phyloP scores from a whole-genome alignment of 1,140 invertebrate species.

The Drosophila dunni region DNA sequence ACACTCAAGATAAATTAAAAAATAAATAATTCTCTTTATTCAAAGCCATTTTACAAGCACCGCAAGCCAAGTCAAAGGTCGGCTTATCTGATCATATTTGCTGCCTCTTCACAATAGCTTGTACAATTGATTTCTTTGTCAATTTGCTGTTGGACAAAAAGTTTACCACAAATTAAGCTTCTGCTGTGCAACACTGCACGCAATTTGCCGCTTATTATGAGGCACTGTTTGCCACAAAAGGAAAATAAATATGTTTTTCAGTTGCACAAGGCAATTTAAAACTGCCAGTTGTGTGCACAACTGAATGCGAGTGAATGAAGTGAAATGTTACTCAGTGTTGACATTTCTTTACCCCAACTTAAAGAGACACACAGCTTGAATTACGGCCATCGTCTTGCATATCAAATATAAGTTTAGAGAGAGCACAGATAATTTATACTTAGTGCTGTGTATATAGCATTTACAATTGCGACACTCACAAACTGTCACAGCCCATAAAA shows the following conservation, averaged over 20 bases:
- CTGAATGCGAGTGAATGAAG: neutral
- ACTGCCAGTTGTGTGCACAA: neutral
- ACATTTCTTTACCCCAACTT: too few relatives aligned
- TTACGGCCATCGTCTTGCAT: neutral
- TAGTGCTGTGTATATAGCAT: neutral
- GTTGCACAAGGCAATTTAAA: constrained; percentile 10
- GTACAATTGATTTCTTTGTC: constrained; percentile 31
- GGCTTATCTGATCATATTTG: constrained; percentile 32
- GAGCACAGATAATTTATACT: neutral
- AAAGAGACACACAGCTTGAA: neutral
- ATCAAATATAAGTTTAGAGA: constrained; percentile 1
- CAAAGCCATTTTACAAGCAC: too few relatives aligned
- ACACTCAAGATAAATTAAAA: neutral
- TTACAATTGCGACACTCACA: constrained; percentile 49
- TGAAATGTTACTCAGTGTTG: too few relatives aligned
- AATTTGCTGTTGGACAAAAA: constrained; percentile 41
- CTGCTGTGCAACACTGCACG: constrained; percentile 22
- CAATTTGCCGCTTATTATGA: constrained; percentile 26
- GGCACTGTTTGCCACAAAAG: neutral
- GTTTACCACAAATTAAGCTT: constrained; percentile 29
- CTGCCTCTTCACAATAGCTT: constrained; percentile 17
- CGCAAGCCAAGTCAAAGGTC: neutral
- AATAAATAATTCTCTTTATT: neutral
- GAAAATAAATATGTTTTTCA: constrained; percentile 10
- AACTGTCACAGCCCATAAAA: constrained; percentile 79